Percentiles rank a stretch among this genome's conserved stretches.
Evolutionary conservation across 2,888 invertebrate genomes (phyloP).

Genomic region (Melangyna quadrimaculata): DNA sequence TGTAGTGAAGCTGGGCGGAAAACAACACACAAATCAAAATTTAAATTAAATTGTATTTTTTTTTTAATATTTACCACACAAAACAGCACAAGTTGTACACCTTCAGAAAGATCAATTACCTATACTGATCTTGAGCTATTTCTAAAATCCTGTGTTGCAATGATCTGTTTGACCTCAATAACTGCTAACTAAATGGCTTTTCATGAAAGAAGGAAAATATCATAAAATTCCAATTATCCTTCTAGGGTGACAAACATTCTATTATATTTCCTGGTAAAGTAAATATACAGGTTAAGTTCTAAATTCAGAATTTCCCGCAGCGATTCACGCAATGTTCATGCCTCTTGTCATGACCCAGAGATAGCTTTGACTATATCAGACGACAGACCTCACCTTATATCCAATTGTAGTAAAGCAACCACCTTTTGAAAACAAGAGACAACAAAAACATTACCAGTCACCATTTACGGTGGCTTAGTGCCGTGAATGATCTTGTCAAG

Average conservation of each 20-base stretch:
- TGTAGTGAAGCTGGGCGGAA: too few species aligned
- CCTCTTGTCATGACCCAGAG: constrained; percentile 28
- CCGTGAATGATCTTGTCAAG: constrained; percentile 51
- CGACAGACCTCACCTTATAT: constrained; percentile 36
- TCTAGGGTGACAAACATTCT: constrained; percentile 37
- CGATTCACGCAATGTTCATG: constrained; percentile 26
- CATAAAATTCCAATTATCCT: constrained; percentile 66
- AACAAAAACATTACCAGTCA: not conserved
- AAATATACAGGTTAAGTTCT: constrained; percentile 36
- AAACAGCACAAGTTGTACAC: too few species aligned
- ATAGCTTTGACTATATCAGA: constrained; percentile 6
- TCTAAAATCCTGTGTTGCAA: not conserved
- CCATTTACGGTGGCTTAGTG: constrained; percentile 24
- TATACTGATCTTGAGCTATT: not conserved
- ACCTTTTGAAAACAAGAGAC: constrained; percentile 20
- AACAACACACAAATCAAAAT: too few species aligned
- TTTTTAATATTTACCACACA: too few species aligned
- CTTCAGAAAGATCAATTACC: too few species aligned
- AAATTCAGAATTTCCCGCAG: constrained; percentile 55
- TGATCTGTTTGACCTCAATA: constrained; percentile 1
- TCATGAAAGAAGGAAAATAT: constrained; percentile 40
- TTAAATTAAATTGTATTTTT: too few species aligned
- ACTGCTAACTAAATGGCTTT: not conserved
- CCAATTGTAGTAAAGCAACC: constrained; percentile 12
- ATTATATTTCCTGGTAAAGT: constrained; percentile 49